A percentile compares a stretch with the other conserved stretches of the same genome.
Conservation (phyloP, 2,888 invertebrate genomes). For the Nephrotoma flavescens region DNA sequence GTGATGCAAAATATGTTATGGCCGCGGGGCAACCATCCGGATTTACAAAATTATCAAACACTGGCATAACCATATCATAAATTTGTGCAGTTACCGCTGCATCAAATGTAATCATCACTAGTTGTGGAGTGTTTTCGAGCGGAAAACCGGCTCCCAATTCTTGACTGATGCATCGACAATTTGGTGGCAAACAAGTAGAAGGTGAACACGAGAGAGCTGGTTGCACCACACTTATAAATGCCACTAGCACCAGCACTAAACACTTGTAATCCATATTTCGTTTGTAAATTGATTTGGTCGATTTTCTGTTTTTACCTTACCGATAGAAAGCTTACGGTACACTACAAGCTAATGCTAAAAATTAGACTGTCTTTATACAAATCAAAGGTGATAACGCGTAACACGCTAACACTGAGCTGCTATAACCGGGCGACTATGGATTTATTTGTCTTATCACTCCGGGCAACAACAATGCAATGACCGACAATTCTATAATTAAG, state of each 20-base stretch:
- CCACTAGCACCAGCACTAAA: background rate
- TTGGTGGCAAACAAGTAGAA: slow-evolving; percentile 14
- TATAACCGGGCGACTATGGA: background rate
- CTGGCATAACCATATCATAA: slow-evolving; percentile 36
- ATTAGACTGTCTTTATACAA: background rate
- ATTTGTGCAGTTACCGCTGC: slow-evolving; percentile 44
- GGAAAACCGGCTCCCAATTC: slow-evolving; percentile 17
- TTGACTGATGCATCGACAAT: slow-evolving; percentile 25
- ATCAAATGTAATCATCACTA: slow-evolving; percentile 51
- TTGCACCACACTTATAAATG: background rate
- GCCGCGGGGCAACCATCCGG: slow-evolving; percentile 47
- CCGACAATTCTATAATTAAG: background rate
- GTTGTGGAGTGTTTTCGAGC: slow-evolving; percentile 27
- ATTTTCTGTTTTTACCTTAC: background rate
- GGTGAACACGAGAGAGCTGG: background rate
- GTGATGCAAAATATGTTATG: slow-evolving; percentile 54
- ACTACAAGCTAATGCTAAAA: background rate
- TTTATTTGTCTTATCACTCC: background rate
- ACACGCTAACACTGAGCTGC: background rate
- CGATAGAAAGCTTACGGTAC: background rate
- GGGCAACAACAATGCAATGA: background rate
- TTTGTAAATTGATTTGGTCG: background rate
- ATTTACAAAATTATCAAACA: slow-evolving; percentile 40
- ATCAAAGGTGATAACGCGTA: background rate
- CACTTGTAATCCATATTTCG: background rate